Conservation (phyloP, 2,888 invertebrate genomes). For the Pilophorus perplexus region DNA sequence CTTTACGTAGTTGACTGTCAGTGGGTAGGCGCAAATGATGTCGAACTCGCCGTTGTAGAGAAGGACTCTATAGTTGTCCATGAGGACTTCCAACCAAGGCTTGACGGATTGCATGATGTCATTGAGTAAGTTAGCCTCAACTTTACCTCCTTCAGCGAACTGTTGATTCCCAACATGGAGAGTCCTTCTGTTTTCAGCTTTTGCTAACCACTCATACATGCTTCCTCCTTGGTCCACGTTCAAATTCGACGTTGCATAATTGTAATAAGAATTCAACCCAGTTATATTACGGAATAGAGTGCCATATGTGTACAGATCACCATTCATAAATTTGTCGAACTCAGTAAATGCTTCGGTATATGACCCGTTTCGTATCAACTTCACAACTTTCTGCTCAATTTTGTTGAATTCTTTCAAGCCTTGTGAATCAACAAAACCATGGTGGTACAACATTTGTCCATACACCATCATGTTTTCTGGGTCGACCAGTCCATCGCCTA, state of each 20-base stretch:
- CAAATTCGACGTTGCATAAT: slow-evolving; percentile 62
- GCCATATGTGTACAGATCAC: slow-evolving; percentile 54
- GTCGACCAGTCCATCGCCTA: slow-evolving; percentile 79
- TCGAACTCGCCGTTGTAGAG: slow-evolving; percentile 90
- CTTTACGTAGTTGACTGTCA: slow-evolving; percentile 75
- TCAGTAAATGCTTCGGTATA: slow-evolving; percentile 68
- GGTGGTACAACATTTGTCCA: slow-evolving; percentile 74
- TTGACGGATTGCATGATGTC: slow-evolving; percentile 83
- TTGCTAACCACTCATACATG: slow-evolving; percentile 47
- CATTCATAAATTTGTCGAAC: slow-evolving; percentile 61
- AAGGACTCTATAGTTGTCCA: slow-evolving; percentile 68
- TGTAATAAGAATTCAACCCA: slow-evolving; percentile 72
- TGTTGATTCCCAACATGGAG: slow-evolving; percentile 80
- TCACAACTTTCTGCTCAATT: slow-evolving; percentile 60
- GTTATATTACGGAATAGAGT: slow-evolving; percentile 67
- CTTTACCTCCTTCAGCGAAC: slow-evolving; percentile 52
- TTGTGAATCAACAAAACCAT: slow-evolving; percentile 59
- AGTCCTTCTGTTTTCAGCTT: slow-evolving; percentile 52
- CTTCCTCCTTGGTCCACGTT: slow-evolving; percentile 53
- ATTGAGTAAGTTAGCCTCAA: slow-evolving; percentile 66
- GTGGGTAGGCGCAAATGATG: slow-evolving; percentile 83
- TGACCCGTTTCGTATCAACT: slow-evolving; percentile 63
- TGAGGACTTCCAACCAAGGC: slow-evolving; percentile 65
- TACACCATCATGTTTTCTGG: slow-evolving; percentile 74
- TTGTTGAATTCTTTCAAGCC: slow-evolving; percentile 61